A percentile compares a stretch with the other conserved stretches of the same genome.
Evolutionary conservation across 2,797 vertebrate genomes (phyloP).

Genomic region (Channallabes apus): DNA sequence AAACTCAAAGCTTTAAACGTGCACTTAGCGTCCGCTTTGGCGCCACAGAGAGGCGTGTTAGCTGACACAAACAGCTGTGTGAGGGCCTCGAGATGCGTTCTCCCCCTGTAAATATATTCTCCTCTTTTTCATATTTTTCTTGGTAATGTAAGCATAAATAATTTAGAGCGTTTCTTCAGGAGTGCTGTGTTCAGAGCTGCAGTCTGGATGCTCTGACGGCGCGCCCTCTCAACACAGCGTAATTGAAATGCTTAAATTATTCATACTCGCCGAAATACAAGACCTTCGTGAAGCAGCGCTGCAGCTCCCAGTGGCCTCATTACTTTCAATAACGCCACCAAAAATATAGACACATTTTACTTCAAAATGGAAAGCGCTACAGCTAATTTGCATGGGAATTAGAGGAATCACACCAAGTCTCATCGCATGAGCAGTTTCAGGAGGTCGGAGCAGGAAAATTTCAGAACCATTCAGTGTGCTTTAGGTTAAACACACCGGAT

Average conservation of each 20-base stretch:
- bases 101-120: slow-evolving; percentile 21
- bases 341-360: background rate
- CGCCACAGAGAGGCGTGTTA: background rate
- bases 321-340: slow-evolving; percentile 31
- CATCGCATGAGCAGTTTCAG: background rate
- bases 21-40: background rate
- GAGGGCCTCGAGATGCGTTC: background rate
- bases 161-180: slow-evolving; percentile 9
- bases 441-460: background rate
- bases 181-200: background rate
- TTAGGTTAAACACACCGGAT: background rate
- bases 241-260: slow-evolving; percentile 43
- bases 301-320: slow-evolving; percentile 34
- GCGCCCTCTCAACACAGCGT: slow-evolving; percentile 14
- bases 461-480: background rate
- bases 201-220: background rate
- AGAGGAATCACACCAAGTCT: background rate
- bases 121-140: background rate
- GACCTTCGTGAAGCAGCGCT: background rate
- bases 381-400: slow-evolving; percentile 16
- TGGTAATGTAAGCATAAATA: slow-evolving; percentile 20
- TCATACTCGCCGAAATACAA: slow-evolving; percentile 13
- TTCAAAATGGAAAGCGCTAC: slow-evolving; percentile 1
- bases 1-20: background rate
- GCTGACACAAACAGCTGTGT: background rate